Conservation (phyloP, 1,140 invertebrate species). For the Leguminivora glycinivorella region DNA sequence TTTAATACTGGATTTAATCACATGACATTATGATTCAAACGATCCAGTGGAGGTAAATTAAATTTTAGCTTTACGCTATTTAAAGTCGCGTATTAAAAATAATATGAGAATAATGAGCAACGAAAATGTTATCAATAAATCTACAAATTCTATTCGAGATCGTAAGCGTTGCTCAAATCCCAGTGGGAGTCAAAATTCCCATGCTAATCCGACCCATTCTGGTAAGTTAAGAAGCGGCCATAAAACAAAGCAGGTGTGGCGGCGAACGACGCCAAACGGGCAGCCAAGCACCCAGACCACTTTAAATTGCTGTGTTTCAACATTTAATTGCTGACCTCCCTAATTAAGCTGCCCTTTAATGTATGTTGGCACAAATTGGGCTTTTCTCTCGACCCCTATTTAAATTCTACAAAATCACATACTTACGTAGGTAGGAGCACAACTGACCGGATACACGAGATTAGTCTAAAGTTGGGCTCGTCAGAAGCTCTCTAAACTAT, state of each 20-base stretch:
- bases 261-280: not conserved
- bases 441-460: not conserved
- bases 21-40: too few species aligned
- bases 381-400: conserved; percentile 16
- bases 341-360: conserved; percentile 35
- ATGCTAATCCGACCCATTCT: not conserved
- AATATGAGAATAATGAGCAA: too few species aligned
- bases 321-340: conserved; percentile 39
- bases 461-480: conserved; percentile 2
- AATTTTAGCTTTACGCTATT: too few species aligned
- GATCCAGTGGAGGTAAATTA: too few species aligned
- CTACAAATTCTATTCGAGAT: not conserved
- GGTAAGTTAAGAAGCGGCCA: conserved; percentile 6
- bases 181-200: not conserved
- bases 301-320: conserved; percentile 34
- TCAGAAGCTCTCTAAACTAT: conserved; percentile 16
- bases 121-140: too few species aligned
- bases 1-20: too few species aligned
- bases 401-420: conserved; percentile 6
- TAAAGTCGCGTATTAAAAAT: too few species aligned
- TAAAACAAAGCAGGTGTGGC: conserved; percentile 16
- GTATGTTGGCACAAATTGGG: conserved; percentile 18
- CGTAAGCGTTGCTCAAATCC: not conserved
- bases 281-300: conserved; percentile 17
- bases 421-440: not conserved